Conservation (phyloP, 2,888 invertebrate species). For the Strigamia crassipes region DNA sequence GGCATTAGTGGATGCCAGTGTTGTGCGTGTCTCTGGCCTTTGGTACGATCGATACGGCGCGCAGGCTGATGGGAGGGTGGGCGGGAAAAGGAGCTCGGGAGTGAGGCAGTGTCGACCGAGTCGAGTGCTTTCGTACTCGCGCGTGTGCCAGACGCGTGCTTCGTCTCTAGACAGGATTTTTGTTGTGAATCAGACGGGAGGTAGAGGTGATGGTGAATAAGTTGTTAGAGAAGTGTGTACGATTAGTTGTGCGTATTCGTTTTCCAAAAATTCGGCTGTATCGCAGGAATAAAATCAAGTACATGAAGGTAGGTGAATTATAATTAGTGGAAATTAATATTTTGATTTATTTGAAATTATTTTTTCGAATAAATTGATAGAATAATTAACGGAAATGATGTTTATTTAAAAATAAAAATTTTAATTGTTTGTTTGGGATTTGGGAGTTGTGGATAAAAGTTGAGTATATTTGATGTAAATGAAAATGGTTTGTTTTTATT, state of each 20-base stretch:
- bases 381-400: too few species aligned
- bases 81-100: constrained; percentile 23
- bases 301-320: constrained; percentile 34
- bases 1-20: not conserved
- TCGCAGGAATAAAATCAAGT: constrained; percentile 33
- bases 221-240: constrained; percentile 41
- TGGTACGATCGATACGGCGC: constrained; percentile 25
- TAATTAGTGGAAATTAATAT: not conserved
- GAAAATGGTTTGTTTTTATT: not conserved
- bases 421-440: too few species aligned
- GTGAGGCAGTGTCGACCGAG: constrained; percentile 8
- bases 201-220: constrained; percentile 43
- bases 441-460: too few species aligned
- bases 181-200: not conserved
- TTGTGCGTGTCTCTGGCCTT: constrained; percentile 11
- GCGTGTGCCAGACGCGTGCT: constrained; percentile 19
- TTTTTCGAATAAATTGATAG: too few species aligned
- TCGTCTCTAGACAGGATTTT: not conserved
- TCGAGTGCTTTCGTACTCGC: constrained; percentile 29
- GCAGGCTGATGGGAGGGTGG: constrained; percentile 15
- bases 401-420: too few species aligned
- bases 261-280: not conserved
- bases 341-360: not conserved
- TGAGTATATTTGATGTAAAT: too few species aligned
- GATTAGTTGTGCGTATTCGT: constrained; percentile 41